These are phyloP conservation scores for Dasysyrphus albostriatus DNA, from an alignment of 2,888 invertebrate species.

Conservation along the genomic window DNA sequence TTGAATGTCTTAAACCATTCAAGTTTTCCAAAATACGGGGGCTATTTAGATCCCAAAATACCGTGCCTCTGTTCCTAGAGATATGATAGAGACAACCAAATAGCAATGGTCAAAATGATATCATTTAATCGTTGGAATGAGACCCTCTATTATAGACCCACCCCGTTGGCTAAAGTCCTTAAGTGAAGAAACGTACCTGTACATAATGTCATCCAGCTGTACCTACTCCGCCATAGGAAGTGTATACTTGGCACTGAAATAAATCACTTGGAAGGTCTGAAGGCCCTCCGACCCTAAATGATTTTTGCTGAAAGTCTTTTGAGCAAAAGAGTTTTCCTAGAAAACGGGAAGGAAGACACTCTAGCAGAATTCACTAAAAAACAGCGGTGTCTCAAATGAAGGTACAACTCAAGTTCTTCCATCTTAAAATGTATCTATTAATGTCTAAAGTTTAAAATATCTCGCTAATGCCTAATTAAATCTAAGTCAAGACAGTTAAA, in stretches of 20 bases:
- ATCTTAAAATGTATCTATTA: background rate
- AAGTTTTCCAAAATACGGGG: too few relatives aligned
- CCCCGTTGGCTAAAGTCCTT: too few relatives aligned
- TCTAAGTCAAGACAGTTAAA: background rate
- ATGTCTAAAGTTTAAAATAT: background rate
- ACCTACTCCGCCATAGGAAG: background rate
- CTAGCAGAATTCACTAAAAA: too few relatives aligned
- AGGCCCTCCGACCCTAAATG: background rate
- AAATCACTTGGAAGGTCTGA: background rate
- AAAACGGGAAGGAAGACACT: background rate
- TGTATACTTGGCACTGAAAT: background rate
- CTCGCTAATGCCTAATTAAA: background rate
- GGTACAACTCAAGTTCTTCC: background rate
- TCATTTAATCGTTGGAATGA: too few relatives aligned
- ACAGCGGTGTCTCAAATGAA: background rate
- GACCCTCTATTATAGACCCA: too few relatives aligned
- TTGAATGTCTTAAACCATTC: too few relatives aligned
- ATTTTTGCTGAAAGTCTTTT: background rate
- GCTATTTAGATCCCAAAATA: too few relatives aligned
- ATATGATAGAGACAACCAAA: too few relatives aligned
- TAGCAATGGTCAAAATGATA: too few relatives aligned
- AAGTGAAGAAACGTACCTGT: too few relatives aligned
- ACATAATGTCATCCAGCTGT: background rate
- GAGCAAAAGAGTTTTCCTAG: constrained; percentile 6
- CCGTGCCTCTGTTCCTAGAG: too few relatives aligned